Conservation (phyloP, 1,140 invertebrate genomes). For the Pogonus chalceus region DNA sequence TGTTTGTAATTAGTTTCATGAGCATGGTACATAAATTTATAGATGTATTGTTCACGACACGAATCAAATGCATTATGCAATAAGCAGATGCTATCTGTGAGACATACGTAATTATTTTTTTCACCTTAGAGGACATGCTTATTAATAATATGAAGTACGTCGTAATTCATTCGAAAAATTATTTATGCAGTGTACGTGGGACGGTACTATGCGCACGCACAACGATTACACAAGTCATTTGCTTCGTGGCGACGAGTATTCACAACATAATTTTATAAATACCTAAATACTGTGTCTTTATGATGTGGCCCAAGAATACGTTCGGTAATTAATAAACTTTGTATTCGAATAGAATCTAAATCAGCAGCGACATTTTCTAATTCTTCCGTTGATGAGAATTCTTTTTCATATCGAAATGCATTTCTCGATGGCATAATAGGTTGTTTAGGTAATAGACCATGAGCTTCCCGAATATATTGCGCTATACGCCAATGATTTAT, state of each 20-base stretch:
- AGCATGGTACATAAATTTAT: background rate
- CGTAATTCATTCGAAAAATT: too few relatives aligned
- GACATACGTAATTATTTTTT: too few relatives aligned
- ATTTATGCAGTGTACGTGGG: too few relatives aligned
- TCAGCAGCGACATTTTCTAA: constrained; percentile 61
- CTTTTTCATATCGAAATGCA: constrained; percentile 53
- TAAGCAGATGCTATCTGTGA: too few relatives aligned
- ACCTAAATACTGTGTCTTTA: constrained; percentile 76
- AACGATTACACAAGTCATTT: too few relatives aligned
- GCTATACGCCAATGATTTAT: constrained; percentile 58
- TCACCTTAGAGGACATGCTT: too few relatives aligned
- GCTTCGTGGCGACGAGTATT: too few relatives aligned
- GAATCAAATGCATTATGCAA: constrained; percentile 35
- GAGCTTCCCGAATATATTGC: constrained; percentile 41
- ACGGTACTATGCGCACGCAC: too few relatives aligned
- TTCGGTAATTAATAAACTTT: constrained; percentile 73
- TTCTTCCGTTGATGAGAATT: constrained; percentile 62
- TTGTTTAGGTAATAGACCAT: constrained; percentile 40
- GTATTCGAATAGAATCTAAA: constrained; percentile 69
- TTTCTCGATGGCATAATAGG: constrained; percentile 44
- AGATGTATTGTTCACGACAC: constrained; percentile 1
- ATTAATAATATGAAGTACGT: too few relatives aligned
- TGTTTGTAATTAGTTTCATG: background rate
- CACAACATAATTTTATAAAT: constrained; percentile 25
- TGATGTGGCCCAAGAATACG: constrained; percentile 69